These are phyloP conservation scores for Anneissia japonica DNA, from an alignment of 35 echinoderm and acorn worm species.

Conservation along the genomic window DNA sequence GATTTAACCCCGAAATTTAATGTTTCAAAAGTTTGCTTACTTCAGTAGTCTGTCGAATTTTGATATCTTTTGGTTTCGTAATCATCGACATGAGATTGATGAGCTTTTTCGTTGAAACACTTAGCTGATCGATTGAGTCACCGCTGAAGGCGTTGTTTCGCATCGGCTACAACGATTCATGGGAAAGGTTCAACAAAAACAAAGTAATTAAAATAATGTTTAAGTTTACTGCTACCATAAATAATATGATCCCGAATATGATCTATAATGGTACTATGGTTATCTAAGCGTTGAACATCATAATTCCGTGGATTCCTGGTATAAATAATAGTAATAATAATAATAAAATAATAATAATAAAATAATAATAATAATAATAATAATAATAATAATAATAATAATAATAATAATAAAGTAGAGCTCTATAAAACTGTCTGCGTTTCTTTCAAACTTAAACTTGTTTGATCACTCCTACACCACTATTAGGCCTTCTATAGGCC, in stretches of 20 bases:
- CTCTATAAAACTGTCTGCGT: too few relatives aligned
- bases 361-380: too few relatives aligned
- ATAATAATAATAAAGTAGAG: too few relatives aligned
- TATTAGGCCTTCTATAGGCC: not conserved
- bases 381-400: too few relatives aligned
- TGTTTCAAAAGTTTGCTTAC: too few relatives aligned
- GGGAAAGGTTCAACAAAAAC: too few relatives aligned
- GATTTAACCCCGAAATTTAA: too few relatives aligned
- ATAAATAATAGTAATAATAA: too few relatives aligned
- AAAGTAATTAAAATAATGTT: too few relatives aligned
- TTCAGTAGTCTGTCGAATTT: not conserved
- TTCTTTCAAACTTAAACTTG: not conserved
- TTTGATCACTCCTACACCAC: not conserved
- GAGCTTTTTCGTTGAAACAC: constrained; percentile 74
- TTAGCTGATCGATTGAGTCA: constrained; percentile 60
- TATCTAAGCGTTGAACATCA: not conserved
- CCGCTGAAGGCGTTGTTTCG: constrained; percentile 38
- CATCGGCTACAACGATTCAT: constrained; percentile 50
- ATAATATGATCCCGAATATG: not conserved
- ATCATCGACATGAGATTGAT: constrained; percentile 44
- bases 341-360: too few relatives aligned
- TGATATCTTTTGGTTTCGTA: not conserved
- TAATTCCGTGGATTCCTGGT: not conserved
- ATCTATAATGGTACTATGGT: not conserved
- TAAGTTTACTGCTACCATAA: too few relatives aligned